Evolutionary conservation across 2,888 invertebrate genomes (phyloP), one percentile per base, ranked within the genome.

Genomic region (Clistopyga incitator): DNA sequence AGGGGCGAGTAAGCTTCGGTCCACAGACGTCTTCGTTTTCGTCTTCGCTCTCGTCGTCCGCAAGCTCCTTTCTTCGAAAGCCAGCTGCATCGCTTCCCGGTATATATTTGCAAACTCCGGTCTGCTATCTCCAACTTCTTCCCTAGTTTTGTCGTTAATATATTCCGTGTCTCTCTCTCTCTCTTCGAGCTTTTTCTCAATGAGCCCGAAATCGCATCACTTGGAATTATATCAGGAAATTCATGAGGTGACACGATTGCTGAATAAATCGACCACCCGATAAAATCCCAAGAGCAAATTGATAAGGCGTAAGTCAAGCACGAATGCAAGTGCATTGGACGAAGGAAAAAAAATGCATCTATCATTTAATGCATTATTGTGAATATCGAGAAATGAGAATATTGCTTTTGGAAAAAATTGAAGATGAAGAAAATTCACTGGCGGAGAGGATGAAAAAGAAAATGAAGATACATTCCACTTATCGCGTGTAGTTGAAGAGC

Each of bases 1-100:
- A 70, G 78, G 67, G 74, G 61, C 71, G 78, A 71, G 78, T 56
- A 81, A 81, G 71, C 84, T 81, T 85, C 82, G 78, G 81, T 54
- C 81, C 78, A 54, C 71, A 59, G 34, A 61, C 34, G 61, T 34
- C 61, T 61, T 64, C 75, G 61, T 34, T 34, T 61, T 64, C 75
- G 71, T 75, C 77, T 76, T 81, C 80, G 38, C 67, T 74, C 54
- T 59, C 79, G 65, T 78, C 74, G 70, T 76, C 78, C 79, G 54
- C 78, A 70, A 64, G 76, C 78, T 74, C 59, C 76, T 84, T 75
- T 70, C 77, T 78, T 54, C 72, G 72, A 77, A 72, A 83, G 67
- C 56, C 83, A 83, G 77, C 80, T 72, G 79, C 80, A 77, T 56
- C 71, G 54, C 70, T 80, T 76, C 82, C 71, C 79, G 34, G 72